Percentiles rank a stretch among this genome's conserved stretches.
Conservation (phyloP, 1,140 invertebrate species). For the Leptestheria dahalacensis region DNA sequence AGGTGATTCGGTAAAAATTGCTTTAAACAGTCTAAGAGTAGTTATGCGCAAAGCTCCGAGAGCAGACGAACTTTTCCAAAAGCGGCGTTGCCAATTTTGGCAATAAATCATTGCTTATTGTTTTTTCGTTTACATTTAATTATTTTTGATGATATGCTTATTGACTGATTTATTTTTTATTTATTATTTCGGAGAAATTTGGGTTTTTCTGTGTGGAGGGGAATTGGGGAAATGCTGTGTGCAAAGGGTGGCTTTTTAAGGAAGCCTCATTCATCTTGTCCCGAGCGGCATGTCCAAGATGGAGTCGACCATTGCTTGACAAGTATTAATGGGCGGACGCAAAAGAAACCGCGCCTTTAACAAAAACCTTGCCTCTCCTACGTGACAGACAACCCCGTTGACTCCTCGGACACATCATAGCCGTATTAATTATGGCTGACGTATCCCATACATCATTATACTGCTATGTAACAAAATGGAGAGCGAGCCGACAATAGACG, state of each 20-base stretch:
- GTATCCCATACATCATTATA: neutral
- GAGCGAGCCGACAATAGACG: neutral
- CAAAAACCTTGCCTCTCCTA: neutral
- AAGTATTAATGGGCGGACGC: conserved; percentile 11
- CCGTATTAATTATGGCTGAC: neutral
- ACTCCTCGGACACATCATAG: neutral
- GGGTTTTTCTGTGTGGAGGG: too few relatives aligned
- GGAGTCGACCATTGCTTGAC: conserved; percentile 7
- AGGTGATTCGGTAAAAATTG: too few relatives aligned
- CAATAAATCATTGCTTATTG: too few relatives aligned
- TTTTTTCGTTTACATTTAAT: too few relatives aligned
- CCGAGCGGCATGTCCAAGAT: conserved; percentile 7
- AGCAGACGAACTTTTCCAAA: too few relatives aligned
- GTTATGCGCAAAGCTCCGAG: too few relatives aligned
- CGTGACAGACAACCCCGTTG: neutral
- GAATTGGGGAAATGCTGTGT: too few relatives aligned
- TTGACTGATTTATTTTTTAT: neutral
- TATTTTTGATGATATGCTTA: too few relatives aligned
- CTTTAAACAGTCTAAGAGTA: too few relatives aligned
- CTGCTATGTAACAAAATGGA: neutral
- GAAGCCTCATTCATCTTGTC: neutral
- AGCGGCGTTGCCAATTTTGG: too few relatives aligned
- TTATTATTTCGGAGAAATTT: neutral
- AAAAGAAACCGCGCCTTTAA: neutral
- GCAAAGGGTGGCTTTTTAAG: neutral